Percentiles rank a stretch among this genome's conserved stretches.
Conservation (phyloP, 2,113 vertebrate genomes). For the Indicator maculatus region DNA sequence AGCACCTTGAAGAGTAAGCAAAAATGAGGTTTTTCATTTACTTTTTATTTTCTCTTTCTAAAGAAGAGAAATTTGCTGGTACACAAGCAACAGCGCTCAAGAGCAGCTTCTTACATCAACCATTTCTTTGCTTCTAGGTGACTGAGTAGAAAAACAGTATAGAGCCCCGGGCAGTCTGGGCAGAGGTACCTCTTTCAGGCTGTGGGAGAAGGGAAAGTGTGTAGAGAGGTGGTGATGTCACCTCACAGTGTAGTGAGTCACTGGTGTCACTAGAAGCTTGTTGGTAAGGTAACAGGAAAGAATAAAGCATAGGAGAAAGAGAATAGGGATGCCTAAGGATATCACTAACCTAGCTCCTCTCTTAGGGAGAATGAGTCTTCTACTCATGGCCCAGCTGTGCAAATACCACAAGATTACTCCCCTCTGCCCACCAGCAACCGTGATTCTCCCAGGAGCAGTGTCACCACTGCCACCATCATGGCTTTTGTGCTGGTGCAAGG, state of each 20-base stretch:
- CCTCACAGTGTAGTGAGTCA: not conserved
- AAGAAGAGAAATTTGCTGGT: not conserved
- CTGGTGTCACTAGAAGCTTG: not conserved
- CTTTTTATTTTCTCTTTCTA: not conserved
- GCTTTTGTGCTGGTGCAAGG: not conserved
- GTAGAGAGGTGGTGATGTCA: not conserved
- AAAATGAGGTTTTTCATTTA: not conserved
- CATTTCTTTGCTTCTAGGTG: not conserved
- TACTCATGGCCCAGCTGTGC: not conserved
- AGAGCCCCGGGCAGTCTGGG: not conserved
- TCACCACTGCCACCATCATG: not conserved
- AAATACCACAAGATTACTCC: not conserved
- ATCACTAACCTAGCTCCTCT: not conserved
- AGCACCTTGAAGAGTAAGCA: not conserved
- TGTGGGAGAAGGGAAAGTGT: not conserved
- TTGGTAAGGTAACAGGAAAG: not conserved
- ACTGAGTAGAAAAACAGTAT: not conserved
- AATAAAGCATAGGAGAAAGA: not conserved
- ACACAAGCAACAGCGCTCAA: not conserved
- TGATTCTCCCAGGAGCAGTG: not conserved
- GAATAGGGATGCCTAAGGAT: not conserved
- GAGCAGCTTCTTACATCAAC: not conserved
- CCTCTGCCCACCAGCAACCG: not conserved
- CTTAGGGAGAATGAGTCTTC: not conserved
- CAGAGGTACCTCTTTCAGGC: not conserved